phyloP scores from a whole-genome alignment of 2,888 invertebrate genomes.

The Spodoptera picta region DNA sequence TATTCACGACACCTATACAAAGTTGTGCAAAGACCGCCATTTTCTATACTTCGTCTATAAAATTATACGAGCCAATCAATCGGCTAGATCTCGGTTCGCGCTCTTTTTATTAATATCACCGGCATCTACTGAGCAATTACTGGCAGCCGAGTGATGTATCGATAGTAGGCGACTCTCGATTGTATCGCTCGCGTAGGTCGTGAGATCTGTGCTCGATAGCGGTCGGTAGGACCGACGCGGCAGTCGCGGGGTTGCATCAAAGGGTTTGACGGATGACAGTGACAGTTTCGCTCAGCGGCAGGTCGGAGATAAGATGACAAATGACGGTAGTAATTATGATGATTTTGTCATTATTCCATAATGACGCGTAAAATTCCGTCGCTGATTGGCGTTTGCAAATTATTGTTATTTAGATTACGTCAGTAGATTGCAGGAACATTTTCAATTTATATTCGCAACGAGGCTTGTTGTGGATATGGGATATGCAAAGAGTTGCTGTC shows the following conservation, averaged over 20 bases:
- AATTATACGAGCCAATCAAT: conserved; percentile 43
- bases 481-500: not conserved
- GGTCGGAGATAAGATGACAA: conserved; percentile 26
- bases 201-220: conserved; percentile 50
- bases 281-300: conserved; percentile 38
- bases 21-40: conserved; percentile 30
- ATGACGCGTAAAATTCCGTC: too few species aligned
- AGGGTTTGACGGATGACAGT: conserved; percentile 47
- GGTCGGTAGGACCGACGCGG: conserved; percentile 41
- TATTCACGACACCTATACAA: conserved; percentile 32
- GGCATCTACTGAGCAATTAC: conserved; percentile 65
- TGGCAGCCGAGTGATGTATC: conserved; percentile 62
- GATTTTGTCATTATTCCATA: conserved; percentile 1
- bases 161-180: conserved; percentile 55
- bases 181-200: conserved; percentile 49
- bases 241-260: conserved; percentile 33
- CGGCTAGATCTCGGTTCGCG: conserved; percentile 56
- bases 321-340: conserved; percentile 20
- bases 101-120: conserved; percentile 57
- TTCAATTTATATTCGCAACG: too few species aligned
- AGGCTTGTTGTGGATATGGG: too few species aligned
- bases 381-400: too few species aligned
- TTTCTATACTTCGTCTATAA: conserved; percentile 31
- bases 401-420: not conserved
- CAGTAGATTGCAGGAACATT: too few species aligned